These are phyloP conservation scores for Dryas iulia DNA, from an alignment of 1,140 invertebrate genomes.

Conservation along the genomic window DNA sequence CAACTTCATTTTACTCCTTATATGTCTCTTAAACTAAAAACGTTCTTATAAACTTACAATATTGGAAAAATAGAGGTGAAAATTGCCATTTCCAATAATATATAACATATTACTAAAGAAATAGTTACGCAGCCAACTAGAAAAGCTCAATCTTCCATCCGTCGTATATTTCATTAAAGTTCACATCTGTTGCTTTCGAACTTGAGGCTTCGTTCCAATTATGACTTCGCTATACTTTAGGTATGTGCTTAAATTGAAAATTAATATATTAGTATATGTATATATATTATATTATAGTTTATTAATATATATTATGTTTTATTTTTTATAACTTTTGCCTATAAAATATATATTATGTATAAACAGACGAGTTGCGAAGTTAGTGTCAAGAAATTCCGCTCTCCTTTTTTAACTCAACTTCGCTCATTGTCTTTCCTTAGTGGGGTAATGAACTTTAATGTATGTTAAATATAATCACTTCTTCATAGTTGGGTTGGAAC, in stretches of 20 bases:
- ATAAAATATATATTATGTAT: too few species aligned
- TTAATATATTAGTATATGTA: not conserved
- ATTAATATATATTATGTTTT: too few species aligned
- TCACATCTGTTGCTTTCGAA: constrained; percentile 13
- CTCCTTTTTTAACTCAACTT: too few species aligned
- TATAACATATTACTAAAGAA: not conserved
- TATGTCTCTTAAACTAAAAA: too few species aligned
- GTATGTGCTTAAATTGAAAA: not conserved
- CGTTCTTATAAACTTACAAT: not conserved
- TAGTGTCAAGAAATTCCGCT: too few species aligned
- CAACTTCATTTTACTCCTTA: too few species aligned
- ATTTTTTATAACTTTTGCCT: too few species aligned
- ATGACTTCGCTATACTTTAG: not conserved
- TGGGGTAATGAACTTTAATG: too few species aligned
- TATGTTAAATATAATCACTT: too few species aligned
- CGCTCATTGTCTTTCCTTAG: too few species aligned
- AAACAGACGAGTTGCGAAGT: too few species aligned
- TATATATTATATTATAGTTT: not conserved
- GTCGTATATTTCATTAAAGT: constrained; percentile 17
- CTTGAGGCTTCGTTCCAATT: constrained; percentile 11
- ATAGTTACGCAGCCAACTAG: constrained; percentile 1
- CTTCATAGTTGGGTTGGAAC: too few species aligned
- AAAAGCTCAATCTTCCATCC: constrained; percentile 4
- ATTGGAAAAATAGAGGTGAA: not conserved
- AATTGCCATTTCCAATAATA: not conserved